Evolutionary conservation across 2,113 vertebrate genomes (phyloP), one percentile per base, ranked within the genome.

Genomic region (Rana temporaria): DNA sequence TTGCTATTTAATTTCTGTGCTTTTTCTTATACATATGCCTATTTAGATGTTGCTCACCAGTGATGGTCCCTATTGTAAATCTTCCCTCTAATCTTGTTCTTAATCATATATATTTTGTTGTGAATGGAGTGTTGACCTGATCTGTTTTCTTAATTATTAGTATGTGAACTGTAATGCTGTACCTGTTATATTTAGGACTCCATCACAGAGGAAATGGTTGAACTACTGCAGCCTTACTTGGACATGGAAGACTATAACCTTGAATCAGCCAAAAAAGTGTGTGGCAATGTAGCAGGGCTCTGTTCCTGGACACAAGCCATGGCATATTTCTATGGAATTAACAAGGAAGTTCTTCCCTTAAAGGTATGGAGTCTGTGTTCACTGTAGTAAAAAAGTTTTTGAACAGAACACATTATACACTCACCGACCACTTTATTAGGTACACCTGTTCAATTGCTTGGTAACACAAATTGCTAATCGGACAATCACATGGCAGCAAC

Each of bases 251-350:
- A 96, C 86, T 96, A 96, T 87, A 95, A 94, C 86, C 85, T 96
- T 73, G 95, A 96, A 66, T 87, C 91, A 17, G 95, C 95, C 75
- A 96, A 94, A 89, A 93, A 94, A 88, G 94, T 92, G 32, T 96
- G 95, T 76, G 95, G 95, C 9, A 96, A 95, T 26, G 95, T 96
- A 79, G 95, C 95, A 1, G 95, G 95, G 19, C 93, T 96, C 53
- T 96, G 94, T 86, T 95, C 95, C 62, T 96, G 95, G 95, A 96
- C 94, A 6, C 89, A 93, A 87, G 94, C 95, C 78, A 96, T 96
- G 95, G 92, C 83, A 53, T 94, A 94, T 84, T 96, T 96, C 88
- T 95, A 92, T 2, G n/a, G 89, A 78, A 94, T 96, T 87, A 96
- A 96, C 88, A 96, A 95, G 87, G 95, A 95, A 87, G 93, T 95